Percentiles rank a stretch among this genome's conserved stretches.
Evolutionary conservation across 1,140 invertebrate genomes (phyloP).

Genomic region (Drosophila setifemur): DNA sequence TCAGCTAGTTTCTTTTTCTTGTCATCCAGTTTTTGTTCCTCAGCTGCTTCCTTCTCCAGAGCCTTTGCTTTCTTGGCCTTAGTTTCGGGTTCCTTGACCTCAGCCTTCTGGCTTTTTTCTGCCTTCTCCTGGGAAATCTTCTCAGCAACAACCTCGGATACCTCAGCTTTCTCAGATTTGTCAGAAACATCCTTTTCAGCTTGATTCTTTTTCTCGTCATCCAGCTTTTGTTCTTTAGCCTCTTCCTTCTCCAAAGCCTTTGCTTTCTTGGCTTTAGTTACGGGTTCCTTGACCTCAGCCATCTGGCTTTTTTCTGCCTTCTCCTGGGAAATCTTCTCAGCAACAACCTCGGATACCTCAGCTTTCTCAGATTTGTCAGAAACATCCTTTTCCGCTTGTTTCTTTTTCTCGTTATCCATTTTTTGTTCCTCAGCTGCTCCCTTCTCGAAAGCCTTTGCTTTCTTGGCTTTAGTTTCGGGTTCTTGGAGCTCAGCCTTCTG

Average conservation of each 20-base stretch:
- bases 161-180: not conserved
- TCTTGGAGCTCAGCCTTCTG: not conserved
- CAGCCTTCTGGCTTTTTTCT: not conserved
- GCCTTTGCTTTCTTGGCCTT: not conserved
- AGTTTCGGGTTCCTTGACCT: not conserved
- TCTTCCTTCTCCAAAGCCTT: conserved; percentile 11
- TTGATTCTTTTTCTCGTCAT: not conserved
- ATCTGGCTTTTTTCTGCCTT: not conserved
- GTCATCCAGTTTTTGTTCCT: conserved; percentile 2
- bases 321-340: conserved; percentile 14
- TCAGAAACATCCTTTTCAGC: not conserved
- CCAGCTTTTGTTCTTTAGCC: conserved; percentile 17
- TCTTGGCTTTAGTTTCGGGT: conserved; percentile 26
- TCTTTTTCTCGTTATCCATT: conserved; percentile 9
- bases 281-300: not conserved
- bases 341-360: conserved; percentile 6
- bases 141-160: conserved; percentile 2
- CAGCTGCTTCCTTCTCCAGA: not conserved
- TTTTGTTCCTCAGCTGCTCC: conserved; percentile 16
- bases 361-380: not conserved
- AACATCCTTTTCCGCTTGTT: not conserved
- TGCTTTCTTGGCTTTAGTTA: conserved; percentile 2
- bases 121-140: conserved; percentile 1
- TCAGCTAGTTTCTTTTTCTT: not conserved
- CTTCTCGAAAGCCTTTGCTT: conserved; percentile 27